Evolutionary conservation across 2,888 invertebrate genomes (phyloP), one percentile per base, ranked within the genome.

Genomic region (Mellilla xanthometata): DNA sequence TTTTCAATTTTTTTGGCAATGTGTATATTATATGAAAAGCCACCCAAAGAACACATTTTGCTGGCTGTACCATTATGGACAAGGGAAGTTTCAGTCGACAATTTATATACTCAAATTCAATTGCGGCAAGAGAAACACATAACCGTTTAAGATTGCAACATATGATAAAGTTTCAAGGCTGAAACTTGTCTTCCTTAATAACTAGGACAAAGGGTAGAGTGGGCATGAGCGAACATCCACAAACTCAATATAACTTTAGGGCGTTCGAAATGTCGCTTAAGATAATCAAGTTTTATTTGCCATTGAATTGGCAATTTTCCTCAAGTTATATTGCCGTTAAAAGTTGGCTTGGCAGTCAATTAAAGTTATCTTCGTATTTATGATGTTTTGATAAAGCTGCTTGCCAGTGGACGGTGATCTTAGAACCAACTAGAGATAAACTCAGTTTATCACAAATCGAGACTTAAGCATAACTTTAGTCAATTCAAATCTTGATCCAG

Each of bases 281-380:
- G 57, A 57, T 57, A 54, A 57, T 57, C 49, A 54, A 51, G 54
- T 54, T 57, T 57, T 57, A 57, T 54, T 54, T 51, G 48, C 43
- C 42, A 52, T 52, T 57, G 50, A 54, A 54, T 46, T 54, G 54
- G 34, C 47, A 57, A 52, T 54, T 52, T 54, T 43, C 49, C 28
- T 38, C 38, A 39, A 48, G 47, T 48, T 48, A 47, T 50, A 57
- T 44, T 35, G 53, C 35, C 30, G 36, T 23, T 48, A 48, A 33
- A 54, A 54, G 30, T 54, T 49, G 24, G 42, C 42, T 42, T 51
- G 44, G 48, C 48, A 45, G 49, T 35, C 49, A 55, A 56, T 56
- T 50, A 50, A 56, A 53, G 51, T 56, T 49, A 35, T 42, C 47
- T 48, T 19, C 33, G 33, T 38, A 48, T 48, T 48, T 48, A 42